Base-by-base conservation (phyloP, 2,113 vertebrate genomes). In the Ictalurus punctatus region DNA sequence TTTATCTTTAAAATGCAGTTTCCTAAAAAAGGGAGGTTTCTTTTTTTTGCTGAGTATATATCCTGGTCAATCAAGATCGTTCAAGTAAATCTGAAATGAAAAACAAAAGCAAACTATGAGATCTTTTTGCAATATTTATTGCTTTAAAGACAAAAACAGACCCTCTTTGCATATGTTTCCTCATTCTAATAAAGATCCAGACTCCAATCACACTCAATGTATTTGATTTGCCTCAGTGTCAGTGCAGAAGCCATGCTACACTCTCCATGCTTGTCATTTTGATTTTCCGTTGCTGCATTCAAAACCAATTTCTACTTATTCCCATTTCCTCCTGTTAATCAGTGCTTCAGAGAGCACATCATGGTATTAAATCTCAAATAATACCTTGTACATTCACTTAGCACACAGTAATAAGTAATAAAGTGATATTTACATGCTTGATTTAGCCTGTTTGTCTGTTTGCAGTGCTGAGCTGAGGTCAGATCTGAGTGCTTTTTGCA, bases 261-360 rank as follows among this genome's bases (percentile, higher is more conserved):
- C 86, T 90, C 91, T 93, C 92, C 91, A 94, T 52, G 92, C 93
- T 90, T 94, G 95, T 95, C 94, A 90, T 90, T 90, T 90, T 90
- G 91, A 94, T 95, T 94, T 90, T 90, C 89, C 74, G 87, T 61
- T 63, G 6, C 58, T 63, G 37, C 40, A 23, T 30, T 86, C 40
- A 89, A 83, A 59, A 67, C 81, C 37, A 48, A 71, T 59, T 52
- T 63, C 34, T 44, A 16, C 34, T 56, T 58, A 83, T 59, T 73
- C n/a, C 85, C 56, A 56, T 83, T 84, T 76, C 82, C 82, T 44
- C 67, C 40, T 25, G 82, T 52, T 84, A 85, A 90, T 69, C 30
- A 56, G 25, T 67, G 61, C 30, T 63, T 12, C 82, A 48, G 19
- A n/a, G 82, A 84, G 78, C 69, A 59, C 79, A 83, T 73, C 65